phyloP scores from a whole-genome alignment of 1,140 invertebrate genomes.

The Drosophila leontia region DNA sequence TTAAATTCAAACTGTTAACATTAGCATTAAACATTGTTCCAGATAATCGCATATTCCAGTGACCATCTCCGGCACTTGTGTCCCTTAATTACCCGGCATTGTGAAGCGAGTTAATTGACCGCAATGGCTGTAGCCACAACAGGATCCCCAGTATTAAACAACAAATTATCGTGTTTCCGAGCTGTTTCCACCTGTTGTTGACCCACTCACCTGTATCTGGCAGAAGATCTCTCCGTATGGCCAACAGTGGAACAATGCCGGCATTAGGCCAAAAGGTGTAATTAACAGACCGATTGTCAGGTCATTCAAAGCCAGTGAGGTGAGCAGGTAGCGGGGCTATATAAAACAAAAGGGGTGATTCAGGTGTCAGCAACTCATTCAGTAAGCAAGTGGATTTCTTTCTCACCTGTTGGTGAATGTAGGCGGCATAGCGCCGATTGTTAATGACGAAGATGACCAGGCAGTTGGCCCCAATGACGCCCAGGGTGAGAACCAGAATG shows the following conservation, averaged over 20 bases:
- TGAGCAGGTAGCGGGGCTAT: slow-evolving; percentile 92
- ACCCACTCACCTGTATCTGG: slow-evolving; percentile 91
- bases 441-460: slow-evolving; percentile 93
- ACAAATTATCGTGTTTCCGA: slow-evolving; percentile 43
- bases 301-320: slow-evolving; percentile 93
- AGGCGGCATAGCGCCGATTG: slow-evolving; percentile 91
- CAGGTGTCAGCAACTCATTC: background rate
- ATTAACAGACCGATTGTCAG: slow-evolving; percentile 93
- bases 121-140: slow-evolving; percentile 11
- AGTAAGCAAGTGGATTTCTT: background rate
- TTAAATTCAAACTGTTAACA: slow-evolving; percentile 4
- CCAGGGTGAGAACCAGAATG: slow-evolving; percentile 90
- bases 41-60: slow-evolving; percentile 5
- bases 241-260: slow-evolving; percentile 93
- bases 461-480: slow-evolving; percentile 91
- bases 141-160: slow-evolving; percentile 21
- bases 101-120: slow-evolving; percentile 36
- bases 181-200: slow-evolving; percentile 26
- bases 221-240: slow-evolving; percentile 95
- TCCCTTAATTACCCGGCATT: slow-evolving; percentile 39
- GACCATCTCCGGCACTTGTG: slow-evolving; percentile 18
- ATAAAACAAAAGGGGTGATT: background rate
- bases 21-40: slow-evolving; percentile 23
- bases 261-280: slow-evolving; percentile 92
- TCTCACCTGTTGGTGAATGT: slow-evolving; percentile 93